Conservation (phyloP, 2,797 vertebrate species). For the Tamandua tetradactyla region DNA sequence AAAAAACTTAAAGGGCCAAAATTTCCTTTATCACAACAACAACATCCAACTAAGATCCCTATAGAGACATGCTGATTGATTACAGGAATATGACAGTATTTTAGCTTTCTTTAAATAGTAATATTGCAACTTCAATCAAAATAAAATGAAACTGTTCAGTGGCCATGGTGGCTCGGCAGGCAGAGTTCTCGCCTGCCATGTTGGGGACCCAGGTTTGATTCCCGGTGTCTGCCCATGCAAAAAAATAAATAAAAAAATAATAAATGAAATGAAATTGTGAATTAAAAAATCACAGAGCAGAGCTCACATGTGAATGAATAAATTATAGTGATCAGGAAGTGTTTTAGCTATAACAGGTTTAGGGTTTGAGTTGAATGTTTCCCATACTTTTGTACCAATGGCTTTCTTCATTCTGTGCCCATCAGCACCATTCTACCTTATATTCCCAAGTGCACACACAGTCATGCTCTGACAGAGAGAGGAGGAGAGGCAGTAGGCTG, state of each 20-base stretch:
- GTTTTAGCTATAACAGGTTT: background rate
- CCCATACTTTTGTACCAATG: background rate
- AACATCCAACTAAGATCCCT: conserved; percentile 51
- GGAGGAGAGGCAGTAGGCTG: background rate
- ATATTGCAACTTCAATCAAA: conserved; percentile 77
- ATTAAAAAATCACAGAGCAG: conserved; percentile 65
- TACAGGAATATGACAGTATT: conserved; percentile 61
- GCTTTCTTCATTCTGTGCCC: no score
- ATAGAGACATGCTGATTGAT: conserved; percentile 65
- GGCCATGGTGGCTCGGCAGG: no score
- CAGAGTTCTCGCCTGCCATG: no score
- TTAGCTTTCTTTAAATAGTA: conserved; percentile 77
- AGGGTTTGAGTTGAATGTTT: background rate
- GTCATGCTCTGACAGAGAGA: background rate
- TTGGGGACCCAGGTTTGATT: no score
- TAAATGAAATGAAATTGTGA: conserved; percentile 64
- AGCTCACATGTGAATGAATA: conserved; percentile 57
- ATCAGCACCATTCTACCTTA: background rate
- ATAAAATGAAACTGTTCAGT: no score
- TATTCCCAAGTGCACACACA: background rate
- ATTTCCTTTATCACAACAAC: background rate
- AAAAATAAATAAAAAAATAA: no score
- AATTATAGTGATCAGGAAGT: background rate
- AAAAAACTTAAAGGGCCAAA: background rate
- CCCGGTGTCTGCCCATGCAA: no score